phyloP scores from a whole-genome alignment of 2,113 vertebrate species.

The Beaufortia kweichowensis region DNA sequence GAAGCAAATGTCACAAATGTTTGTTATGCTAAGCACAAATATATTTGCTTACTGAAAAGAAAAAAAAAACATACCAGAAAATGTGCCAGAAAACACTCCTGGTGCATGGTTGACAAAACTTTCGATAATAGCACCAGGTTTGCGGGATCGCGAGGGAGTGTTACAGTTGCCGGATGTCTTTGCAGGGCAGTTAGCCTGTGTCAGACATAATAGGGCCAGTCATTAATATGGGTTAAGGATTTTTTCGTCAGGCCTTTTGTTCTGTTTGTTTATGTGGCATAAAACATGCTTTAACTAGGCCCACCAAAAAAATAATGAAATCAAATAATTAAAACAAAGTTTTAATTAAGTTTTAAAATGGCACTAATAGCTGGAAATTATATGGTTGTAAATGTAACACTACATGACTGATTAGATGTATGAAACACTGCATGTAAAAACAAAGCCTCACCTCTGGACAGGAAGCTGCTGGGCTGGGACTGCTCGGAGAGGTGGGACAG shows the following conservation, averaged over 20 bases:
- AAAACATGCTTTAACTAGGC: too few relatives aligned
- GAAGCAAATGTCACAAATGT: background rate
- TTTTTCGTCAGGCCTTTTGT: background rate
- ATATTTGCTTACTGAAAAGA: too few relatives aligned
- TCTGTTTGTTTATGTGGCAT: too few relatives aligned
- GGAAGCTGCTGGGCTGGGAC: slow-evolving; percentile 76
- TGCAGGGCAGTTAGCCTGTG: slow-evolving; percentile 49
- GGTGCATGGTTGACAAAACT: slow-evolving; percentile 89
- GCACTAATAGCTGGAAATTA: too few relatives aligned
- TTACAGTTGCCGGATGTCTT: slow-evolving; percentile 46
- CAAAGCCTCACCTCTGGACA: slow-evolving; percentile 84
- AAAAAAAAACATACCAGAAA: slow-evolving; percentile 46
- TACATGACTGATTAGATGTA: background rate
- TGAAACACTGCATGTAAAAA: background rate
- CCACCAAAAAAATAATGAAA: too few relatives aligned
- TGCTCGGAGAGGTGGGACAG: slow-evolving; percentile 65
- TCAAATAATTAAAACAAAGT: too few relatives aligned
- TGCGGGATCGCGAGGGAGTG: slow-evolving; percentile 72
- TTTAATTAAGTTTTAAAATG: too few relatives aligned
- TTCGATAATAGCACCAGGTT: slow-evolving; percentile 84
- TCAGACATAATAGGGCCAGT: background rate
- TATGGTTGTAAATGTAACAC: too few relatives aligned
- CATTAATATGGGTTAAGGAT: background rate
- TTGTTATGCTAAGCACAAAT: background rate
- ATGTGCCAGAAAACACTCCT: slow-evolving; percentile 55